Percentiles rank a stretch among this genome's conserved stretches.
Conservation (phyloP, 2,888 invertebrate species). For the Papilio elwesi region DNA sequence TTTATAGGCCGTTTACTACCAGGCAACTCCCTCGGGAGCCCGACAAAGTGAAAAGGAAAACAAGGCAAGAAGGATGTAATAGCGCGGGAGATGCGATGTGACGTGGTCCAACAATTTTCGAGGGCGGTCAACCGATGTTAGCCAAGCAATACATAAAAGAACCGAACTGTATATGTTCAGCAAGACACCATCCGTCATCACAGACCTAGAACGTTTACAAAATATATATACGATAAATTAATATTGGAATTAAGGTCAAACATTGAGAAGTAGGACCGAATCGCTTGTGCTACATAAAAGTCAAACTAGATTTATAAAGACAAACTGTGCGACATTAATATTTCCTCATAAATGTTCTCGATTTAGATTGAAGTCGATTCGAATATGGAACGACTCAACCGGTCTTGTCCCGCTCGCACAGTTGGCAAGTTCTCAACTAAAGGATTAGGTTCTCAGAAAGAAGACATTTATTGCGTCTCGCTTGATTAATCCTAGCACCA, state of each 20-base stretch:
- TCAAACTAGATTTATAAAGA: conserved; percentile 25
- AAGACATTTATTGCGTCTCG: conserved; percentile 38
- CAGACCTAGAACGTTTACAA: too few species aligned
- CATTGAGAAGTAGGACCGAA: neutral
- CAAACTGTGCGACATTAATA: conserved; percentile 33
- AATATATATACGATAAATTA: too few species aligned
- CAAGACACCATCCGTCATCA: too few species aligned
- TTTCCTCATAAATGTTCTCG: conserved; percentile 27
- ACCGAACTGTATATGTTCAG: too few species aligned
- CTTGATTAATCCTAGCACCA: conserved; percentile 35
- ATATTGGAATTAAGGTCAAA: neutral
- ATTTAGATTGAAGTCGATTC: conserved; percentile 30
- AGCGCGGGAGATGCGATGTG: too few species aligned
- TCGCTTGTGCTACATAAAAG: conserved; percentile 6
- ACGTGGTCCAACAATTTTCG: too few species aligned
- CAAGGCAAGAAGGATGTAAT: too few species aligned
- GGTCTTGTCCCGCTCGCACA: conserved; percentile 9
- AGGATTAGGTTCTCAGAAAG: conserved; percentile 37
- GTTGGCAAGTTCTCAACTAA: conserved; percentile 36
- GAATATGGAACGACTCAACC: conserved; percentile 17
- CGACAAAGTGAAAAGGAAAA: too few species aligned
- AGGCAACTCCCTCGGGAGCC: too few species aligned
- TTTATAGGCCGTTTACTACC: too few species aligned
- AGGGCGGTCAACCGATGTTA: too few species aligned
- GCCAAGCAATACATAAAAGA: too few species aligned